Base-by-base conservation (phyloP, 2,888 invertebrate genomes). In the Tinea trinotella region DNA sequence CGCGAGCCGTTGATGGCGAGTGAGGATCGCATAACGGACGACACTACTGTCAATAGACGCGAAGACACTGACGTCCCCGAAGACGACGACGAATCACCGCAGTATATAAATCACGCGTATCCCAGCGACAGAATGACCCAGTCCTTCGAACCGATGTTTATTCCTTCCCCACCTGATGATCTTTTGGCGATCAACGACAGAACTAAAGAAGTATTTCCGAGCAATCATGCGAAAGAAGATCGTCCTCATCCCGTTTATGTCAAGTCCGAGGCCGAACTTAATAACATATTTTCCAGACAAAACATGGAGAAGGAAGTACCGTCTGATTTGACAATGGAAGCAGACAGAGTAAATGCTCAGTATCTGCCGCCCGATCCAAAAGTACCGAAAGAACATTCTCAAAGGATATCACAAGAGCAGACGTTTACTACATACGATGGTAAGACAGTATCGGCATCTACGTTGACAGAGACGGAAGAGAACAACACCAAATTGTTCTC, bases 91-190 rank as follows among this genome's bases (percentile, higher is more conserved):
- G 72, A 86, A 17, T 72, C 79, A 0, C 79, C 80, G n/a, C 79
- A 80, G 54, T 68, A 68, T 4, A 70, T 80, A 15, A 78, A 76
- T 55, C 78, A 76, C 15, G 68, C 68, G 13, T 75, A 72, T 52
- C 68, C 88, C 9, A 86, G 88, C 65, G 83, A 87, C 40, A 78
- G 80, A 60, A 68, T 88, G 7, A 88, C 89, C 0, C 89, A 92
- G 67, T 87, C 87, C 48, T 93, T 94, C 65, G 93, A 93, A 62
- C 94, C 94, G 0, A 92, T 94, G 85, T 94, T 94, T 61, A 90
- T 94, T 60, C 93, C 94, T 0, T 93, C 94, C 0, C 93, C 93
- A 0, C 88, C 89, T 9, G 92, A 92, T 61, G 90, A 90, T 62
- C 64, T 86, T 61, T 56, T 81, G 57, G 60, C 79, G 1, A 71